Evolutionary conservation across 2,797 vertebrate species (phyloP).

Genomic region (Craterocephalus amniculus): DNA sequence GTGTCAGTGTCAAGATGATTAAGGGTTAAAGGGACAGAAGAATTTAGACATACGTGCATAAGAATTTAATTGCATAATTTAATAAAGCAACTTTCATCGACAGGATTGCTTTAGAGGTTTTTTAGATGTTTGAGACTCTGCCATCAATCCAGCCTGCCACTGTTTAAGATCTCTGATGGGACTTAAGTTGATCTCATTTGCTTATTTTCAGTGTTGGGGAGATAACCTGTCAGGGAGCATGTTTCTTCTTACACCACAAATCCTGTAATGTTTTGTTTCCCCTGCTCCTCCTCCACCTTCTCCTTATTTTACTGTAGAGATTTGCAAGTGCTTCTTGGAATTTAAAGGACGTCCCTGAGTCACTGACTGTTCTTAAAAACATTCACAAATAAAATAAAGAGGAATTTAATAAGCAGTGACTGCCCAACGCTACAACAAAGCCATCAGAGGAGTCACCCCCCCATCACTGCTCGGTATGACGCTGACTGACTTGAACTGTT

Average conservation of each 20-base stretch:
- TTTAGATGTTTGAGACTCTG: neutral
- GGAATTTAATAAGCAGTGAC: too few species aligned
- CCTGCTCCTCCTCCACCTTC: neutral
- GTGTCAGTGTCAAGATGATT: neutral
- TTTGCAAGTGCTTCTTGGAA: too few species aligned
- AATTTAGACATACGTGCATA: neutral
- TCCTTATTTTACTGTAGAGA: neutral
- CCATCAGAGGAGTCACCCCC: neutral
- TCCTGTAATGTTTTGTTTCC: neutral
- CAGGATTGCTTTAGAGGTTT: neutral
- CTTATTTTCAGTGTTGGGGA: neutral
- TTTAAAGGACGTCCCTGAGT: neutral
- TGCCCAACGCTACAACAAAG: too few species aligned
- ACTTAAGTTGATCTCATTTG: too few species aligned
- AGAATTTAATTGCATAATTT: too few species aligned
- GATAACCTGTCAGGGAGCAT: neutral
- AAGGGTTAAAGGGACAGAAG: neutral
- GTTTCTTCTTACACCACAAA: neutral
- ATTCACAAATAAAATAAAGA: neutral
- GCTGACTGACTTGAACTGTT: neutral
- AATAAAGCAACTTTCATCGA: too few species aligned
- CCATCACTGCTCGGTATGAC: neutral
- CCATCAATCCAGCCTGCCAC: too few species aligned
- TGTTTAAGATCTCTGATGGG: neutral
- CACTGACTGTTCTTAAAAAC: neutral